Conservation (phyloP, 2,797 vertebrate species). For the Xenopus petersii region DNA sequence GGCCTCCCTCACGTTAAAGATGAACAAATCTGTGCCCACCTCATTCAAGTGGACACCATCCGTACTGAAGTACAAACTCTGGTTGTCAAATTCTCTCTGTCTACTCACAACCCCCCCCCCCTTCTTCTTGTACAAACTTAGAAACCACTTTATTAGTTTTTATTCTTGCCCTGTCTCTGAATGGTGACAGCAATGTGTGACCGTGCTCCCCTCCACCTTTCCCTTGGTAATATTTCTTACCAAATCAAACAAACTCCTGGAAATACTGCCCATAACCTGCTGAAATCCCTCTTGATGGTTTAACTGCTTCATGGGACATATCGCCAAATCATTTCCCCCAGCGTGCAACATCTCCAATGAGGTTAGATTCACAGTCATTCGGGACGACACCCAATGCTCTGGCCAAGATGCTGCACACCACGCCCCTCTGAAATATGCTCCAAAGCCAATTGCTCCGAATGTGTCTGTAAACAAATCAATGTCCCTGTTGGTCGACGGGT, state of each 20-base stretch:
- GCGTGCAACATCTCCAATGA: too few species aligned
- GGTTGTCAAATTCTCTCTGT: not conserved
- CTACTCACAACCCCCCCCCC: not conserved
- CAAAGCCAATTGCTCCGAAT: not conserved
- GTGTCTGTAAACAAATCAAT: not conserved
- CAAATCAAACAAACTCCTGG: too few species aligned
- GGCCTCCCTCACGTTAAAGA: not conserved
- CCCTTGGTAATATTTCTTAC: too few species aligned
- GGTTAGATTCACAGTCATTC: not conserved
- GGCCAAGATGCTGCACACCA: not conserved
- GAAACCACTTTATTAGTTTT: not conserved
- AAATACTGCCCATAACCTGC: too few species aligned
- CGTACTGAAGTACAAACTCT: not conserved
- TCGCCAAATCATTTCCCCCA: too few species aligned
- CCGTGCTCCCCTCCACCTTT: too few species aligned
- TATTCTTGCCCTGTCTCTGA: not conserved
- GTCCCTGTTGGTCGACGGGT: not conserved
- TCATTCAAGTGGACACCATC: not conserved
- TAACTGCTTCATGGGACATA: too few species aligned
- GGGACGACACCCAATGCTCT: not conserved
- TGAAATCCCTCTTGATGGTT: too few species aligned
- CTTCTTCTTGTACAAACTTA: not conserved
- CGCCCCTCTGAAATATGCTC: not conserved
- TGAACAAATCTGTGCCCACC: not conserved
- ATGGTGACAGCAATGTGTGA: too few species aligned